Conservation (phyloP, 1,140 invertebrate species). For the Trichomalopsis sarcophagae region DNA sequence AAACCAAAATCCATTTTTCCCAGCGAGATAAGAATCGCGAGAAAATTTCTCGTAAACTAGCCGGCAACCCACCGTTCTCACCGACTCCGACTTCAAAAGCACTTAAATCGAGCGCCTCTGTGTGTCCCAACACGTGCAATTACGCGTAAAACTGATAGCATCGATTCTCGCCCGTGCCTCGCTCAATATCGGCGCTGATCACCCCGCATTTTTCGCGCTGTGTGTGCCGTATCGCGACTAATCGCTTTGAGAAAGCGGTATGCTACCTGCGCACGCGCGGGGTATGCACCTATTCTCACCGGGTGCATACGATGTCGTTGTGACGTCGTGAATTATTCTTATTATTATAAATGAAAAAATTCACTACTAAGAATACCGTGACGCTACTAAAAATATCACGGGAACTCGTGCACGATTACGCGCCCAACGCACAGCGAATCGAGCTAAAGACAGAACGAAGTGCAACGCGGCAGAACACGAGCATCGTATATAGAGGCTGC, state of each 20-base stretch:
- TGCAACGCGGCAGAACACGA: background rate
- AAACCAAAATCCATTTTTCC: too few species aligned
- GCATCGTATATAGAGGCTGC: background rate
- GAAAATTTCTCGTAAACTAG: too few species aligned
- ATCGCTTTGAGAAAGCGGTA: constrained; percentile 58
- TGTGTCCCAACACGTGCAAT: constrained; percentile 73
- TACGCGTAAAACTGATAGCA: constrained; percentile 74
- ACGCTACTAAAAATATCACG: too few species aligned
- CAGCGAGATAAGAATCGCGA: too few species aligned
- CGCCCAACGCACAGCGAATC: too few species aligned
- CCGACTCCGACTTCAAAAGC: too few species aligned
- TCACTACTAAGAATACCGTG: too few species aligned
- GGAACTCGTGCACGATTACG: too few species aligned
- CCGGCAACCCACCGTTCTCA: too few species aligned
- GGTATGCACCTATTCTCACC: background rate
- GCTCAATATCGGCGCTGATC: constrained; percentile 58
- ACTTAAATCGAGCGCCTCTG: background rate
- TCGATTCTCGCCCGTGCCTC: constrained; percentile 67
- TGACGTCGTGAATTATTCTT: too few species aligned
- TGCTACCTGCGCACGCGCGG: background rate
- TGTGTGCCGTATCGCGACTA: constrained; percentile 70
- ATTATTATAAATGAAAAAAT: too few species aligned
- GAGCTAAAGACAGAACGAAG: background rate
- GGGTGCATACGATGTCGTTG: background rate
- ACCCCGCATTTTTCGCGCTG: constrained; percentile 59